Conservation (phyloP, 2,113 vertebrate species). For the Deroptyus accipitrinus region DNA sequence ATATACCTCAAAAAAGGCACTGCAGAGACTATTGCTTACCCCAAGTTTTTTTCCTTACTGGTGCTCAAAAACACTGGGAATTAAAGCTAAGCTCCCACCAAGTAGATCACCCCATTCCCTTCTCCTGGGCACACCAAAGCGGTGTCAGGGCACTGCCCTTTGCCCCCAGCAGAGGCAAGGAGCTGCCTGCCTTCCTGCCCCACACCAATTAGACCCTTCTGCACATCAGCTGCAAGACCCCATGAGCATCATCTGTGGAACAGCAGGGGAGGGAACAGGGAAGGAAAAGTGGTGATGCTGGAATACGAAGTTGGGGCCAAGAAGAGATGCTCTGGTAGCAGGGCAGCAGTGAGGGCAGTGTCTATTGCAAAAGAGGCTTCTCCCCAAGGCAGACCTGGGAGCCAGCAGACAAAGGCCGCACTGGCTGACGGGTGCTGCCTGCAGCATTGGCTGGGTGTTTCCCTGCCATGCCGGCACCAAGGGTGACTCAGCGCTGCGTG, state of each 20-base stretch:
- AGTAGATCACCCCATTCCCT: rapidly evolving
- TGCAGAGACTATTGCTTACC: background rate
- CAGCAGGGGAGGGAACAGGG: background rate
- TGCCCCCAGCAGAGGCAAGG: background rate
- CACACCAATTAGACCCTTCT: rapidly evolving
- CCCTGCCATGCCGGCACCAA: background rate
- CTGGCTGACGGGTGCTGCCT: rapidly evolving
- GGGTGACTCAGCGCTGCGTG: background rate
- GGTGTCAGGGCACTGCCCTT: background rate
- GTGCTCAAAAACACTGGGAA: background rate
- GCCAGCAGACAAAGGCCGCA: background rate
- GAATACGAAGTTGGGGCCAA: background rate
- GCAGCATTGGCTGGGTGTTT: background rate
- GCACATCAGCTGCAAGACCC: too few relatives aligned
- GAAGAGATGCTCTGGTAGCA: background rate
- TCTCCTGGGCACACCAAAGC: background rate
- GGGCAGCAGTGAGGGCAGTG: background rate
- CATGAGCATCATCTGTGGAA: background rate
- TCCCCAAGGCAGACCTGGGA: rapidly evolving
- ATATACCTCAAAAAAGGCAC: background rate
- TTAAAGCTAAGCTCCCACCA: background rate
- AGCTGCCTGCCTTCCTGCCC: background rate
- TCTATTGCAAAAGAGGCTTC: background rate
- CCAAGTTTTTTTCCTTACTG: background rate
- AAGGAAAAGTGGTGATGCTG: background rate